phyloP scores from a whole-genome alignment of 2,888 invertebrate species.

The Julus scandinavius region DNA sequence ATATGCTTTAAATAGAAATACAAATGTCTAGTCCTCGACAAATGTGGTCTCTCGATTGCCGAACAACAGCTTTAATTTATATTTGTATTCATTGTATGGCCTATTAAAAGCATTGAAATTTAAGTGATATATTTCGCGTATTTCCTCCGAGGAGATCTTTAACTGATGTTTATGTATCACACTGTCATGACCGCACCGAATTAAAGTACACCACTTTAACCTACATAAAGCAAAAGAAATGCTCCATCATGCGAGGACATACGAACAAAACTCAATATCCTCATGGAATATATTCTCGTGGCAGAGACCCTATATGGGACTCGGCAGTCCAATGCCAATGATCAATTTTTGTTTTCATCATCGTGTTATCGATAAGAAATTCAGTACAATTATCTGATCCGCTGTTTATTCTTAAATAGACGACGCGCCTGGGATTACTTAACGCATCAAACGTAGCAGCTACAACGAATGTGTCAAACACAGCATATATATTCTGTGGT shows the following conservation, averaged over 20 bases:
- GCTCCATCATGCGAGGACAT: background rate
- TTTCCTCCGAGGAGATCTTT: background rate
- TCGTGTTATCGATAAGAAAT: background rate
- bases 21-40: too few species aligned
- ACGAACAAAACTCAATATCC: background rate
- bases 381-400: background rate
- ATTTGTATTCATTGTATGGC: background rate
- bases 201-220: background rate
- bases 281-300: background rate
- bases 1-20: too few species aligned
- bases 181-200: too few species aligned
- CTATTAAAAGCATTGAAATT: too few species aligned
- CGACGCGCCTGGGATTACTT: constrained; percentile 13
- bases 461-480: background rate
- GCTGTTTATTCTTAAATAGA: constrained; percentile 3
- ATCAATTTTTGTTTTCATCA: background rate
- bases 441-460: background rate
- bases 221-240: background rate
- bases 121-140: background rate
- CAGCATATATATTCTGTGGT: background rate
- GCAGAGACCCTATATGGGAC: background rate
- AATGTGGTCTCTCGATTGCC: background rate
- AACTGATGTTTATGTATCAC: background rate
- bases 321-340: background rate
- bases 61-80: background rate